Evolutionary conservation across 2,797 vertebrate genomes (phyloP), one percentile per base, ranked within the genome.

Genomic region (Eulemur albifrons): DNA sequence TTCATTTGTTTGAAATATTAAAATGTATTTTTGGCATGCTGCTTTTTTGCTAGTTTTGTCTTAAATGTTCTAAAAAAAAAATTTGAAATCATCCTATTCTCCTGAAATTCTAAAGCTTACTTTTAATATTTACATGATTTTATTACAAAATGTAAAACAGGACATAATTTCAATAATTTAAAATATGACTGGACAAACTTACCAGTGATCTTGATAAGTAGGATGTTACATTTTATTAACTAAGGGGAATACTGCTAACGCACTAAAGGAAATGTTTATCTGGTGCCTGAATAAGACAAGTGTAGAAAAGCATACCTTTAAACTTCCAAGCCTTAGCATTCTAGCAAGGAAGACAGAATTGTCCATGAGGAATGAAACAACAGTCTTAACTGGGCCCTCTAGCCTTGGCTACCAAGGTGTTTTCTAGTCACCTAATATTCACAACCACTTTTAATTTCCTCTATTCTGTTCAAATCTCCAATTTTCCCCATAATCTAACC

Each of bases 91-190:
- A 85, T 30, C 27, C 10, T 48, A 91, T 65, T 85, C 61, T 63
- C 38, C 30, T 81, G 82, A 57, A 88, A 82, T 8, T 57, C 86
- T 89, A 91, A n/a, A 48, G 25, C 1, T 79, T 43, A 54, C 4
- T 82, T 79, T 76, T 59, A 65, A n/a, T 82, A 50, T 69, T 79
- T 52, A 95, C 95, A 82, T 85, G 23, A 17, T 67, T 90, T 88
- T 88, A 32, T 38, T 50, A 85, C 5, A 88, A 95, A 81, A 79
- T 69, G 3, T 69, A 82, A 95, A 18, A 84, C 2, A 57, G 2
- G 23, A 8, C 10, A 45, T 27, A 72, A 8, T 94, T 88, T 30
- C 12, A 54, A 50, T 25, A 73, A 2, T 79, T 84, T 84, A 93
- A 95, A 96, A 72, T 25, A 45, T 2, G 32, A n/a, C 4, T 54